Base-by-base conservation (phyloP, 1,140 invertebrate genomes). In the Linepithema humile region DNA sequence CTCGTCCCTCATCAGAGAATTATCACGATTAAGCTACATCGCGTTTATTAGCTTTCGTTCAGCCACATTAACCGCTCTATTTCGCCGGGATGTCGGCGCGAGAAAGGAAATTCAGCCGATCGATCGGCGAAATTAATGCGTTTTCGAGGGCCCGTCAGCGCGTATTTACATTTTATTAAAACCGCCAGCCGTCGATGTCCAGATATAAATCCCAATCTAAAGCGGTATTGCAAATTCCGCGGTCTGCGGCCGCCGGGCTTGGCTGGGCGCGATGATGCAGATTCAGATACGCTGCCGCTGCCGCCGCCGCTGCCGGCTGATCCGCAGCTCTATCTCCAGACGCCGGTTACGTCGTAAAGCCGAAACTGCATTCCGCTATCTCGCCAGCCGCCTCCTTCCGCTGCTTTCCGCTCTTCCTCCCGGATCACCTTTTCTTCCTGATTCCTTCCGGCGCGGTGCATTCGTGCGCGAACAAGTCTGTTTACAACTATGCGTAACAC, bases 151-250 rank as follows among this genome's bases (percentile, higher is more conserved):
- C 57, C 77, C 80, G 69, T 53, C 43, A 72, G 20, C 69, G 45
- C 87, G 62, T 89, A 89, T 89, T 89, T 89, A 89, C 88, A 89
- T 89, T 89, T 89, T 89, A 89, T 89, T 89, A 89, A 89, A 89
- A 86, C 67, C 73, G 70, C 87, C 84, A 67, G 74, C 57, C 45
- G 62, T 82, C 80, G 84, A 73, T 83, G 87, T 70, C 32, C 38
- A 77, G 43, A 73, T 59, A 89, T 89, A 89, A 87, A 86, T 89
- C 88, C 50, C 45, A 83, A 85, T 82, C n/a, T 43, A 43, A 77
- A 48, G 75, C 88, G 82, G 86, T 87, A 89, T 86, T 82, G 75
- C 87, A 82, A 85, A 86, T 85, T 23, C 55, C 53, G 62, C 29
- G 70, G 67, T 67, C 50, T 55, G 85, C 60, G n/a, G 20, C 20